Evolutionary conservation across 1,140 invertebrate genomes (phyloP), one percentile per base, ranked within the genome.

Genomic region (Andricus grossulariae): DNA sequence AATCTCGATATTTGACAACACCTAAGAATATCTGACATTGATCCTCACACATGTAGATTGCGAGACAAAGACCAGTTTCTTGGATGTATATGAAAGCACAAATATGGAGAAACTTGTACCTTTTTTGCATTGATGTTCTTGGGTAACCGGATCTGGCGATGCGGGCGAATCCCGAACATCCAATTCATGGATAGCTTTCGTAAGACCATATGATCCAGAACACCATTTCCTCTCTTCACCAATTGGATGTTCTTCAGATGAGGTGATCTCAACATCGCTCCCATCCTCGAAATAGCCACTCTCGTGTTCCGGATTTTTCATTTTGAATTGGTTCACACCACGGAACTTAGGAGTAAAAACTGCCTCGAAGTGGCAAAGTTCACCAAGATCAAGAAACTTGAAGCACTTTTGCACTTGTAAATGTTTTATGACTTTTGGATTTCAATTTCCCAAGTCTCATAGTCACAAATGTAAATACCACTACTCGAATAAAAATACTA

Each of bases 291-390:
- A 91, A 50, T 88, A 90, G 1, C 89, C 89, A 66, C 88, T 90
- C 78, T 90, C 89, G 81, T 90, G 84, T 73, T 88, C 88, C 10
- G 84, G 83, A 73, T 86, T 85, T 55, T 90, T 90, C 60, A 66
- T 66, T 66, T 32, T 45, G 60, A 32, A 16, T 66, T 39, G 32
- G 13, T 66, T 66, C 0, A 60, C 19, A 60, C 57, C 18, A 66
- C 60, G 6, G 39, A 32, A 39, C 25, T 16, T 39, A 7, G 16
- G 39, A 25, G 6, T 45, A n/a, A 7, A 66, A 39, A 13, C 21
- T 32, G 21, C 60, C 15, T 66, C 21, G 8, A 39, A 45, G 39
- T 45, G 32, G 16, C 25, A 25, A 25, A 66, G 60, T 66, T 39
- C 60, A 66, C 57, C 25, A 66, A 66, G 60, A 66, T 66, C 60